Base-by-base conservation (phyloP, 2,888 invertebrate genomes). In the Amblyjoppa proteus region DNA sequence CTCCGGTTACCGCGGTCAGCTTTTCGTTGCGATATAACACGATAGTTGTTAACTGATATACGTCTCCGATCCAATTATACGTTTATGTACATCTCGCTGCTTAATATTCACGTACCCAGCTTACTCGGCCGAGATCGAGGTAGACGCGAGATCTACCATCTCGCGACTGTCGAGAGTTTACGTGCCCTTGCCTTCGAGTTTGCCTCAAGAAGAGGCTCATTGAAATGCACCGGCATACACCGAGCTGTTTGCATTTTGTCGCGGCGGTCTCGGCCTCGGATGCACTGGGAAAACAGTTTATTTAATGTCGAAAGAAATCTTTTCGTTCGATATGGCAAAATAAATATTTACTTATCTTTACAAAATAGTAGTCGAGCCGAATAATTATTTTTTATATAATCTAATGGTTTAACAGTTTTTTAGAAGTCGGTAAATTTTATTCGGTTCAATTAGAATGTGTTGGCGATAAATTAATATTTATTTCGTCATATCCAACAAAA, bases 211-310 rank as follows among this genome's bases (percentile, higher is more conserved):
- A 90, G 90, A 89, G 87, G 87, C 90, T 92, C 92, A 91, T 92
- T 90, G 88, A 79, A 85, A 92, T 92, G 92, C 92, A 89, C 87
- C 85, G 90, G 90, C 92, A 92, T 90, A 90, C 90, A 84, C 89
- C 61, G 71, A 81, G 71, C 78, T 84, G 83, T 85, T 85, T 87
- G 87, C 85, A 84, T 81, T 85, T 85, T 82, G 68, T 68, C 71
- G 71, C 68, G 58, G 68, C 74, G 64, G 51, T 70, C 66, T 13
- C 61, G 13, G 58, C 49, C 16, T 53, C 56, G 58, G 58, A 11
- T 58, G 28, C 58, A 9, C 28, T 45, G 4, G 9, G 53, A 28
- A 38, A 25, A 13, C 16, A 45, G 13, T 45, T 45, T 45, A 45
- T 45, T 11, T 3, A 45, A 13, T 45, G 45, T 45, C 3, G 0